Evolutionary conservation across 1,140 invertebrate genomes (phyloP), one percentile per base, ranked within the genome.

Genomic region (Drosophila miranda): DNA sequence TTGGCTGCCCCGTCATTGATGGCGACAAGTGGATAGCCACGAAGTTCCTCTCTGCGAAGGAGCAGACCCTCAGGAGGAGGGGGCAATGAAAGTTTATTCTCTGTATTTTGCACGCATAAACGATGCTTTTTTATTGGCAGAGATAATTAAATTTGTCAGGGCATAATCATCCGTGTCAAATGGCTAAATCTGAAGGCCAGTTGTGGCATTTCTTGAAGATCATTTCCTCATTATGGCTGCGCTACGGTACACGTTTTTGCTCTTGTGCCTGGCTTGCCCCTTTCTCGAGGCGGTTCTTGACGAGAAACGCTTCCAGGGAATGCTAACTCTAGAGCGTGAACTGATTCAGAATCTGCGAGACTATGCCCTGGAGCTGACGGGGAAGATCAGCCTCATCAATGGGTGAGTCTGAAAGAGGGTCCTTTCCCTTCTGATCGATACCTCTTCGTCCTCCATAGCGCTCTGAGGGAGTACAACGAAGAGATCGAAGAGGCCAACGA

Each of bases 401-500:
- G 43, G 28, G 81, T 80, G 6, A 63, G 57, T 50, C 34, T 21
- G 23, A 26, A 26, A 26, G 23, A 26, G 23, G 4, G 6, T 42
- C 11, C 30, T 11, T 6, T 5, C 3, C 0, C 2, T 19, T n/a
- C 28, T 26, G 0, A 68, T 21, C 1, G n/a, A 28, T 1, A 14
- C 11, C 1, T 9, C 23, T 3, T 23, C 34, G 42, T 45, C 21
- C 7, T 46, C 8, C 19, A 9, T 14, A 78, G 78, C 19, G 78
- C 76, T 1, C 7, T 84, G 1, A 6, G 19, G 1, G 76, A 83
- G 14, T 83, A 83, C 9, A 43, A 93, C 93, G 42, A 95, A 96
- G 92, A 95, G 96, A 90, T 95, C 52, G 92, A 93, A 56, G 92
- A 91, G 34, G 95, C 97, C 79, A 95, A 97, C 83, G 90, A 93